Conservation (phyloP, 2,113 vertebrate species). For the Carlito syrichta region DNA sequence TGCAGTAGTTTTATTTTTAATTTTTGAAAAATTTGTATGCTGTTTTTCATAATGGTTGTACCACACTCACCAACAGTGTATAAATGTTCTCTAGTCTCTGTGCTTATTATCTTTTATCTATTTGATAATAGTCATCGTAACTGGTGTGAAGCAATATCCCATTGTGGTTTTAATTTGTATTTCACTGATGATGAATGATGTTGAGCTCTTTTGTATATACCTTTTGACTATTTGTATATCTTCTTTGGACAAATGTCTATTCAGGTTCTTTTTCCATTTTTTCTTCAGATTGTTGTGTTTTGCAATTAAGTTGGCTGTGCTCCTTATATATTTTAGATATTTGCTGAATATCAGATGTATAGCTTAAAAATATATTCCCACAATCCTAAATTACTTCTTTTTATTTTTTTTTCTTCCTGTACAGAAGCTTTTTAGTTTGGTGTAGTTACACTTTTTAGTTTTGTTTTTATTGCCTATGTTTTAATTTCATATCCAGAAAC, state of each 20-base stretch:
- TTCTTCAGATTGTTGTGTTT: neutral
- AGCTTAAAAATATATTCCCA: too few relatives aligned
- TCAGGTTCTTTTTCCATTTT: neutral
- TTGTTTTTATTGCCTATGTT: neutral
- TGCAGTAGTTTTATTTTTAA: neutral
- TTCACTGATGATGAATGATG: neutral
- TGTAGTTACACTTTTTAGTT: neutral
- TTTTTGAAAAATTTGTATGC: neutral
- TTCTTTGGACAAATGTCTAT: neutral
- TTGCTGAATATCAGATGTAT: neutral
- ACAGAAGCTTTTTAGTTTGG: neutral
- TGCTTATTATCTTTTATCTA: neutral
- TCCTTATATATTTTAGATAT: neutral
- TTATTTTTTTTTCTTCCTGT: too few relatives aligned
- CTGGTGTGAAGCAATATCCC: neutral
- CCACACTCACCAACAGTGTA: neutral
- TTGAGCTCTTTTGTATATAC: neutral
- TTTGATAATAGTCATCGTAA: neutral
- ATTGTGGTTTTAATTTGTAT: neutral
- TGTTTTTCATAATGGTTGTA: neutral
- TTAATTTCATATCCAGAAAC: too few relatives aligned
- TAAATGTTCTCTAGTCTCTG: neutral
- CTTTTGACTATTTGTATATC: neutral
- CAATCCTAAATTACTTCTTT: too few relatives aligned
- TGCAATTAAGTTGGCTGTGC: neutral